phyloP scores from a whole-genome alignment of 1,140 invertebrate species.

The Zaprionus africanus region DNA sequence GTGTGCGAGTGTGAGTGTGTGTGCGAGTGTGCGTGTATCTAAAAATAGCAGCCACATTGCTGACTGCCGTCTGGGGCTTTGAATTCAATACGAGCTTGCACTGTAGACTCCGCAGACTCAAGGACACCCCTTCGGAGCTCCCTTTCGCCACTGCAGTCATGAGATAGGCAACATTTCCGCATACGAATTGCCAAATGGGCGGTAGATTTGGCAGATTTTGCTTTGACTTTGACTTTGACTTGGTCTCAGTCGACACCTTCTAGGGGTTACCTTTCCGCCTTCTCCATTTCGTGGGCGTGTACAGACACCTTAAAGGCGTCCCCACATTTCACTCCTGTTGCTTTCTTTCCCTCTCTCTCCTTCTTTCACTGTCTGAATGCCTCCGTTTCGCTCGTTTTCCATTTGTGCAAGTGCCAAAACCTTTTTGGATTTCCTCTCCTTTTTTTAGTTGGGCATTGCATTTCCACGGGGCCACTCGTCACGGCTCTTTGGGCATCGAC shows the following conservation, averaged over 20 bases:
- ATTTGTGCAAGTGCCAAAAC: constrained; percentile 14
- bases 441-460: neutral
- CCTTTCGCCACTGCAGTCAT: neutral
- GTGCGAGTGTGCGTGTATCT: neutral
- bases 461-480: constrained; percentile 6
- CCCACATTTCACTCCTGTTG: neutral
- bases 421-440: neutral
- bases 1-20: neutral
- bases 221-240: neutral
- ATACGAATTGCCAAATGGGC: neutral
- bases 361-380: neutral
- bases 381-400: neutral
- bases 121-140: neutral
- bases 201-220: neutral
- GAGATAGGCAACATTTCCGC: neutral
- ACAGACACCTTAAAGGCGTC: neutral
- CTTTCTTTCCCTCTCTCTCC: neutral
- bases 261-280: neutral
- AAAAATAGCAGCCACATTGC: constrained; percentile 29
- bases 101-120: constrained; percentile 1
- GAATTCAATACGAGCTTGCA: constrained; percentile 25
- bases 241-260: neutral
- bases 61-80: constrained; percentile 1
- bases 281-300: neutral
- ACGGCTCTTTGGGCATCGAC: constrained; percentile 16